These are phyloP conservation scores for Mionectes olivaceus DNA, from an alignment of 2,797 vertebrate species.

Conservation along the genomic window DNA sequence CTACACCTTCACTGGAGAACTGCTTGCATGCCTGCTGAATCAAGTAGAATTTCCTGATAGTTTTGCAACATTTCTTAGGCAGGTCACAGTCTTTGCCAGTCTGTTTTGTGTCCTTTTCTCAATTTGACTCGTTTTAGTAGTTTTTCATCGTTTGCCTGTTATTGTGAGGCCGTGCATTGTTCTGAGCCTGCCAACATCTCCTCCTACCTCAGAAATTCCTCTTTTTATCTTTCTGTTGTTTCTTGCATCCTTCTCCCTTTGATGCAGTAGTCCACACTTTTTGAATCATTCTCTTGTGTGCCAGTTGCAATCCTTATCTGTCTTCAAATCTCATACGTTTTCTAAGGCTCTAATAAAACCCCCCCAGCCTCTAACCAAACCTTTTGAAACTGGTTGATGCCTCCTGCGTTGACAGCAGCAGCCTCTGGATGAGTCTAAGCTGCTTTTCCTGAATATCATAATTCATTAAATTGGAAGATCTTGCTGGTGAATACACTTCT, in stretches of 20 bases:
- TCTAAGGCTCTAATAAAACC: not conserved
- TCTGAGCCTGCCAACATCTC: not conserved
- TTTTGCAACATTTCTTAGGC: not conserved
- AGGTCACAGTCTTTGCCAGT: not conserved
- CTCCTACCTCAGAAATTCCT: not conserved
- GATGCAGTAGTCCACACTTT: not conserved
- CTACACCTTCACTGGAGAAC: not conserved
- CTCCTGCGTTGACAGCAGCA: not conserved
- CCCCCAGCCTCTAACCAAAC: not conserved
- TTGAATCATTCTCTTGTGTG: not conserved
- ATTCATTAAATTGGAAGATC: not conserved
- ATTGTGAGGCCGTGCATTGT: not conserved
- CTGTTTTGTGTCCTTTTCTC: not conserved
- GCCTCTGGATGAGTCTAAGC: not conserved
- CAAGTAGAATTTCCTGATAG: not conserved
- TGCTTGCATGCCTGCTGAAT: not conserved
- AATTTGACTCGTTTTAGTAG: not conserved
- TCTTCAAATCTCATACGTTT: not conserved
- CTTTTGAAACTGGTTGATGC: not conserved
- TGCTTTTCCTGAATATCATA: not conserved
- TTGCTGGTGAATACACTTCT: not conserved
- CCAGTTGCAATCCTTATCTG: not conserved
- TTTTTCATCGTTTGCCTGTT: not conserved
- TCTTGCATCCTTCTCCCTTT: conserved; percentile 21
- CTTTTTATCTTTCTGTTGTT: conserved; percentile 26